These are phyloP conservation scores for Nomada flava DNA, from an alignment of 2,888 invertebrate species.

Conservation along the genomic window DNA sequence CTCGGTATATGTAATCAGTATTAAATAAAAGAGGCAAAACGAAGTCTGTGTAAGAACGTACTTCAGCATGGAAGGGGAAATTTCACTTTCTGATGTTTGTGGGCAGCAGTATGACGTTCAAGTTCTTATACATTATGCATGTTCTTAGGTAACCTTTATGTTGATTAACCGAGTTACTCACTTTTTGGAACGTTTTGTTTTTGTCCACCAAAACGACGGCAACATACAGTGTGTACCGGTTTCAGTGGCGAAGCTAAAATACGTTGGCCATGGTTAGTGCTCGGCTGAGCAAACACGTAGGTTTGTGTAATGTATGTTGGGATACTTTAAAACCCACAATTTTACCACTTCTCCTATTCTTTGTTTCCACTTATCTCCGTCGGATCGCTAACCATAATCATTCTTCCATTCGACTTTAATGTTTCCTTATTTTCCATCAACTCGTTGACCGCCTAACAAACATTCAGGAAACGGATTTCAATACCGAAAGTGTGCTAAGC, in stretches of 20 bases:
- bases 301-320: neutral
- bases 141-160: conserved; percentile 2
- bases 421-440: too few relatives aligned
- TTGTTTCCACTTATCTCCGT: too few relatives aligned
- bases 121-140: neutral
- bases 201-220: neutral
- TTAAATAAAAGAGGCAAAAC: neutral
- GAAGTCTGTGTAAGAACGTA: conserved; percentile 5
- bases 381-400: too few relatives aligned
- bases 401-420: too few relatives aligned
- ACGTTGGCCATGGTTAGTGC: conserved; percentile 6
- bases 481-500: too few relatives aligned
- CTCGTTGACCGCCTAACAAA: too few relatives aligned
- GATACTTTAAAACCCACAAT: neutral
- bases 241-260: neutral
- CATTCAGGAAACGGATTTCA: too few relatives aligned
- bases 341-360: too few relatives aligned
- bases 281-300: neutral
- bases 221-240: neutral
- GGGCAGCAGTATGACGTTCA: conserved; percentile 5
- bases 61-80: conserved; percentile 47
- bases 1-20: too few relatives aligned
- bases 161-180: neutral
- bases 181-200: neutral
- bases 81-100: conserved; percentile 44